phyloP scores from a whole-genome alignment of 1,140 invertebrate genomes.

The Heterodera schachtii region DNA sequence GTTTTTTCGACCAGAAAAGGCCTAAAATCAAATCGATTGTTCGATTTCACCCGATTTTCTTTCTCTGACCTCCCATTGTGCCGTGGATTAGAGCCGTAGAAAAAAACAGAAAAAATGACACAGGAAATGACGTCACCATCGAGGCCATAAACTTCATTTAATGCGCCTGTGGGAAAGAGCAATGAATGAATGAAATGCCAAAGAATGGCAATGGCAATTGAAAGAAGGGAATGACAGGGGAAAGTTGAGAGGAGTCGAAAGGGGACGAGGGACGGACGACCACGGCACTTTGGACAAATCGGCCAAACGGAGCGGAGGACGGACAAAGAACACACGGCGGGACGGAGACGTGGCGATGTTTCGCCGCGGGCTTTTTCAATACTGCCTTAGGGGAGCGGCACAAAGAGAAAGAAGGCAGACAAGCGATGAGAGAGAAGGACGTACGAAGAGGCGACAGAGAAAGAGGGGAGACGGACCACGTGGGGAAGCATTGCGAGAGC shows the following conservation, averaged over 20 bases:
- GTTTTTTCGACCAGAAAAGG: constrained; percentile 13
- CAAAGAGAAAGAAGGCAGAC: too few relatives aligned
- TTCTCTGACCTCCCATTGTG: constrained; percentile 1
- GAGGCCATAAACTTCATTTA: neutral
- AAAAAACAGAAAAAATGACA: neutral
- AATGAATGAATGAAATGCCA: neutral
- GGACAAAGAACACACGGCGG: neutral
- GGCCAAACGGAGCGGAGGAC: neutral
- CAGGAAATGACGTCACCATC: neutral
- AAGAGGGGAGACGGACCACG: neutral
- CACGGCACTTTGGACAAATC: neutral
- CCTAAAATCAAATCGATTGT: neutral
- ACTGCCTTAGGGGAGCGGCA: neutral
- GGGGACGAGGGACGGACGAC: neutral
- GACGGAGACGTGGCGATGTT: neutral
- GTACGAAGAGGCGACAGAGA: too few relatives aligned
- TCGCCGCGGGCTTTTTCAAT: neutral
- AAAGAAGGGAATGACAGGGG: neutral
- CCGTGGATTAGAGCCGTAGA: constrained; percentile 10
- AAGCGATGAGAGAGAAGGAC: too few relatives aligned
- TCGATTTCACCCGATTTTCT: neutral
- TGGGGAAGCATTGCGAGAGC: neutral
- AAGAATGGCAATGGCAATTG: neutral
- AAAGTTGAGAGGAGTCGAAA: neutral
- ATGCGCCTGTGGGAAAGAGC: neutral